Conservation (phyloP, 37 sponge, comb jelly and placozoan species). For the Amphimedon queenslandica region DNA sequence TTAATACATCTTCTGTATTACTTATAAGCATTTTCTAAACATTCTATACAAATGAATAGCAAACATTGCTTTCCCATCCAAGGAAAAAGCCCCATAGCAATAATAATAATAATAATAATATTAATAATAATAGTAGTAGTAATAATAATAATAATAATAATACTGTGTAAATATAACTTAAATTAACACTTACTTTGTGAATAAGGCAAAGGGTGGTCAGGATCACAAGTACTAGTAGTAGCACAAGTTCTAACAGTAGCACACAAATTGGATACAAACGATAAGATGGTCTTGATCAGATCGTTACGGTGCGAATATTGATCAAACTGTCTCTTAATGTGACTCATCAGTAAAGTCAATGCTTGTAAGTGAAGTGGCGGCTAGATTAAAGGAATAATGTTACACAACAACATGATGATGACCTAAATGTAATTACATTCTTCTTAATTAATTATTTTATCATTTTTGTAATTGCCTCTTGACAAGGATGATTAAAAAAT, state of each 20-base stretch:
- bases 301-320: neutral
- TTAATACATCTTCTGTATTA: no score
- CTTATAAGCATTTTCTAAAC: no score
- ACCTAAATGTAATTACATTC: neutral
- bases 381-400: neutral
- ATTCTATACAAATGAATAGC: no score
- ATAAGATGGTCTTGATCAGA: neutral
- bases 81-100: no score
- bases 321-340: neutral
- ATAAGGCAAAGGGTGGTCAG: neutral
- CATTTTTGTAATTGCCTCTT: no score
- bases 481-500: neutral
- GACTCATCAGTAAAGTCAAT: neutral
- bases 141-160: neutral
- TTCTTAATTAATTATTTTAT: neutral
- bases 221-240: neutral
- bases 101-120: no score
- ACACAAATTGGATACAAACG: neutral
- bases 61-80: no score
- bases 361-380: slow-evolving; percentile 1
- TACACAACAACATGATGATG: neutral
- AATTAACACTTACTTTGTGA: neutral
- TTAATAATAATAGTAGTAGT: no score
- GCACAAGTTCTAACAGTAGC: neutral
- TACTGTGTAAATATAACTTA: neutral